These are phyloP conservation scores for Atractosteus spatula DNA, from an alignment of 2,113 vertebrate species.

Conservation along the genomic window DNA sequence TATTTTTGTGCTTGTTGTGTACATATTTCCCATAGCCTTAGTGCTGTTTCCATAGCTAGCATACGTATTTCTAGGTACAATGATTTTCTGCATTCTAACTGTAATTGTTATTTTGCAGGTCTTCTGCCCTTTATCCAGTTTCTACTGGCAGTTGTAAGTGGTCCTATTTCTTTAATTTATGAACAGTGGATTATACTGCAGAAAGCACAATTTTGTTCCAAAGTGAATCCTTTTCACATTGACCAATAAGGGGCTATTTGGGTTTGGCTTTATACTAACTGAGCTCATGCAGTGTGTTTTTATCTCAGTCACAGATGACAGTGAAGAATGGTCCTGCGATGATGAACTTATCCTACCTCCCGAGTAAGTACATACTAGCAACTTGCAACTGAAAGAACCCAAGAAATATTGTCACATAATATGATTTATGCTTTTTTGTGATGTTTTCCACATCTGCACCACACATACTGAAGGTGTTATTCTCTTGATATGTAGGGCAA, in stretches of 20 bases:
- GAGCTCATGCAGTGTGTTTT: conserved; percentile 6
- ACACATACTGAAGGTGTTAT: too few relatives aligned
- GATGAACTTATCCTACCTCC: conserved; percentile 57
- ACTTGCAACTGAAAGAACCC: background rate
- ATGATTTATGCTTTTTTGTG: background rate
- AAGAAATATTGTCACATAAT: background rate
- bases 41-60: too few relatives aligned
- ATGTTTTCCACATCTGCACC: too few relatives aligned
- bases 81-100: background rate
- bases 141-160: conserved; percentile 63
- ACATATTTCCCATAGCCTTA: too few relatives aligned
- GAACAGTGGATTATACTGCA: background rate
- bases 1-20: too few relatives aligned
- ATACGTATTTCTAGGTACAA: background rate
- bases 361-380: conserved; percentile 43
- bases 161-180: background rate
- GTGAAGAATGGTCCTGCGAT: conserved; percentile 72
- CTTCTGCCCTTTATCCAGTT: conserved; percentile 36
- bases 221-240: background rate
- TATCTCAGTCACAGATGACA: conserved; percentile 72
- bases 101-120: conserved; percentile 37
- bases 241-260: background rate
- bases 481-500: too few relatives aligned
- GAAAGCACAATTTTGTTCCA: too few relatives aligned
- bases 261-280: background rate